phyloP scores from a whole-genome alignment of 2,888 invertebrate genomes.

The Cosmopolites sordidus region DNA sequence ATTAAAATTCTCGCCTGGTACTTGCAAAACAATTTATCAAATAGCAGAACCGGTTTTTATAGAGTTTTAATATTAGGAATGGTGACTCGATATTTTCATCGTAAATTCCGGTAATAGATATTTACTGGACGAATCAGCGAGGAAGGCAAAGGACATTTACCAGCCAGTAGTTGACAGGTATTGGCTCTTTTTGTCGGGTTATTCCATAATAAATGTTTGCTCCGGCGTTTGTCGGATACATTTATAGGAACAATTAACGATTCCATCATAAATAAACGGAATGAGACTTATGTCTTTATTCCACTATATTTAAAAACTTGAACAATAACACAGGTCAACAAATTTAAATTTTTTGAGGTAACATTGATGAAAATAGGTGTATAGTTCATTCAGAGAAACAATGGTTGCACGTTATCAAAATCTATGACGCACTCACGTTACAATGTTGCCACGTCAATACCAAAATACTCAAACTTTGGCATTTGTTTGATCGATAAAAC shows the following conservation, averaged over 20 bases:
- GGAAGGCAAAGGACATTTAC: background rate
- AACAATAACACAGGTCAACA: no score
- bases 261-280: background rate
- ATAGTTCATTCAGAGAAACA: no score
- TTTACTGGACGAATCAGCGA: slow-evolving; percentile 5
- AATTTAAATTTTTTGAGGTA: no score
- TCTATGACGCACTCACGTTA: no score
- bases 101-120: slow-evolving; percentile 14
- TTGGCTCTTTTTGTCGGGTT: background rate
- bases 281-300: no score
- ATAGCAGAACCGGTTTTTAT: slow-evolving; percentile 6
- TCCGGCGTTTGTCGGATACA: background rate
- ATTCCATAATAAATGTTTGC: background rate
- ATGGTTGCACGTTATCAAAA: no score
- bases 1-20: no score
- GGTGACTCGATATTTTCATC: slow-evolving; percentile 12
- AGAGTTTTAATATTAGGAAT: slow-evolving; percentile 16
- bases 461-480: no score
- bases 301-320: no score
- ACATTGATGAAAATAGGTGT: no score
- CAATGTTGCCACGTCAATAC: no score
- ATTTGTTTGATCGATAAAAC: no score
- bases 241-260: background rate
- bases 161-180: background rate
- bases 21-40: background rate